Evolutionary conservation across 2,888 invertebrate species (phyloP).

Genomic region (Anthoptus insignis): DNA sequence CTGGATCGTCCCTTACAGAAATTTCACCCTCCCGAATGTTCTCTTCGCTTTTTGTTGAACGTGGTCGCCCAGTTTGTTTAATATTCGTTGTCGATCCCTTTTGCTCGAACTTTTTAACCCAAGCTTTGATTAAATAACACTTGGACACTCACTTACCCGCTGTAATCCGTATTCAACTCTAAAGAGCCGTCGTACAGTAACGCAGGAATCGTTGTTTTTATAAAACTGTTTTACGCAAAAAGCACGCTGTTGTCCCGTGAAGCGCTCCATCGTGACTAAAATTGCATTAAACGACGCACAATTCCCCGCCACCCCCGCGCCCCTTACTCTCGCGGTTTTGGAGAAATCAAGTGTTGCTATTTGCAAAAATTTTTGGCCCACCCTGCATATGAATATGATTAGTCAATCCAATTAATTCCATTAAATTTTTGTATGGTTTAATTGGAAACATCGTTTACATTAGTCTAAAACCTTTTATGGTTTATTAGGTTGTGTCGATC

Average conservation of each 20-base stretch:
- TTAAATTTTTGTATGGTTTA: no score
- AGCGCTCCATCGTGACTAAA: slow-evolving; percentile 44
- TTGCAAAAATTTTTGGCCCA: slow-evolving; percentile 34
- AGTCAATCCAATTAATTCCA: no score
- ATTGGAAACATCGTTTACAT: no score
- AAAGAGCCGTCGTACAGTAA: slow-evolving; percentile 45
- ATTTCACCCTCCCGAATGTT: slow-evolving; percentile 1
- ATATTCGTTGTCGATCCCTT: slow-evolving; percentile 32
- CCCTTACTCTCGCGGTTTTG: slow-evolving; percentile 32
- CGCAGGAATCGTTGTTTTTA: slow-evolving; percentile 44
- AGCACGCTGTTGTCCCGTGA: slow-evolving; percentile 39
- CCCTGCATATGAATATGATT: no score
- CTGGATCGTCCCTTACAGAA: slow-evolving; percentile 23
- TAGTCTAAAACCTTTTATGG: no score
- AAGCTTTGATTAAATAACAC: slow-evolving; percentile 24
- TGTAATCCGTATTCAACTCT: slow-evolving; percentile 44
- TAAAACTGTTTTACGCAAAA: slow-evolving; percentile 44
- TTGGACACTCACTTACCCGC: slow-evolving; percentile 39
- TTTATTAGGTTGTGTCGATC: no score
- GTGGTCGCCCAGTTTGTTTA: neutral
- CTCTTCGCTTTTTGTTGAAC: neutral
- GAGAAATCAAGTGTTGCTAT: slow-evolving; percentile 39
- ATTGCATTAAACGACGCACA: slow-evolving; percentile 35
- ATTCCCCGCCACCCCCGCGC: slow-evolving; percentile 32
- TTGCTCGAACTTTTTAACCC: slow-evolving; percentile 30